phyloP scores from a whole-genome alignment of 1,140 invertebrate species.

The Brachionus sp. region DNA sequence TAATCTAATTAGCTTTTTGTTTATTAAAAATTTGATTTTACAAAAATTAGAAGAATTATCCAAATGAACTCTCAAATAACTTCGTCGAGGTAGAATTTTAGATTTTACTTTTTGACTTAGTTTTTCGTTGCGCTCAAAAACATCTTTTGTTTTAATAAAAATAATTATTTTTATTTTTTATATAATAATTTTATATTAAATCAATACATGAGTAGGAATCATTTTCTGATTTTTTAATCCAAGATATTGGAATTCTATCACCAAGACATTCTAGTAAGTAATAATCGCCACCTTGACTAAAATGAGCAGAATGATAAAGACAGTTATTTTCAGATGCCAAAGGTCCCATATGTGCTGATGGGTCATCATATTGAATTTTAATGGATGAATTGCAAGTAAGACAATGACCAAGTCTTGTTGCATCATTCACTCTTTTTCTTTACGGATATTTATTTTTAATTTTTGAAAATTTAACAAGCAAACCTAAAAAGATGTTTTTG shows the following conservation, averaged over 20 bases:
- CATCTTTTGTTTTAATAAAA: neutral
- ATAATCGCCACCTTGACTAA: neutral
- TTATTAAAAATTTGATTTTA: neutral
- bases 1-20: neutral
- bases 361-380: slow-evolving; percentile 8
- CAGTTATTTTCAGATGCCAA: neutral
- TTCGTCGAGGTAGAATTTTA: slow-evolving; percentile 16
- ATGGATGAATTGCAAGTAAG: slow-evolving; percentile 19
- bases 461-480: neutral
- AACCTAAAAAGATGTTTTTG: slow-evolving; percentile 40
- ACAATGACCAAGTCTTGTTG: neutral
- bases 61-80: slow-evolving; percentile 32
- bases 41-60: slow-evolving; percentile 32
- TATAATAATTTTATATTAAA: no score
- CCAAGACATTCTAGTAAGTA: slow-evolving; percentile 38
- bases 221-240: slow-evolving; percentile 26
- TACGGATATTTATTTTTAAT: neutral
- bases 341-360: neutral
- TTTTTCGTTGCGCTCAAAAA: neutral
- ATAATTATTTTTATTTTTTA: neutral
- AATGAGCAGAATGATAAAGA: slow-evolving; percentile 7
- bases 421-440: slow-evolving; percentile 40
- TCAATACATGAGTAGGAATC: neutral
- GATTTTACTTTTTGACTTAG: neutral
- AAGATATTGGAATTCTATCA: slow-evolving; percentile 33